phyloP scores from a whole-genome alignment of 1,140 invertebrate species.

The Camponotus floridanus region DNA sequence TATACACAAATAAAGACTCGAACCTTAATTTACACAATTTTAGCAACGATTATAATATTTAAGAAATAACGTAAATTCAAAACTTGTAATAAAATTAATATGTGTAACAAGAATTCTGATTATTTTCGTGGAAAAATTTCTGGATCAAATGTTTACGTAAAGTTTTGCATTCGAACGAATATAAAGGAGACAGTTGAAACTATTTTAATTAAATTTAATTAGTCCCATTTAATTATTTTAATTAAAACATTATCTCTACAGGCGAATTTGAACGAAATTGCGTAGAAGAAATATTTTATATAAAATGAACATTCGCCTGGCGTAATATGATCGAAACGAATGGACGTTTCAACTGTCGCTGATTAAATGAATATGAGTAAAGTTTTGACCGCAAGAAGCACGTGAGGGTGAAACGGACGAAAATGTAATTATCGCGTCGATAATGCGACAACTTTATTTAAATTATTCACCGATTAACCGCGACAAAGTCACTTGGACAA shows the following conservation, averaged over 20 bases:
- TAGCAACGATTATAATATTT: constrained; percentile 2
- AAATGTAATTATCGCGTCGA: constrained; percentile 51
- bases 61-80: background rate
- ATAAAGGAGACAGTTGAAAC: background rate
- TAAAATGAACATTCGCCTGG: background rate
- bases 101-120: background rate
- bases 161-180: background rate
- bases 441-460: constrained; percentile 57
- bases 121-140: constrained; percentile 1
- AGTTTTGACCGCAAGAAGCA: constrained; percentile 43
- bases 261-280: background rate
- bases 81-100: background rate
- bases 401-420: background rate
- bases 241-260: no score
- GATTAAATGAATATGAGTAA: constrained; percentile 46
- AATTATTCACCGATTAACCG: constrained; percentile 57
- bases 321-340: constrained; percentile 18
- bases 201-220: constrained; percentile 22
- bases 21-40: background rate
- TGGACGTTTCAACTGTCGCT: constrained; percentile 4
- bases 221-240: background rate
- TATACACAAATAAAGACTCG: background rate
- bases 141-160: background rate
- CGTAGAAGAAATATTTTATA: background rate
- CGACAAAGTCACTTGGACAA: constrained; percentile 41